phyloP scores from a whole-genome alignment of 2,113 vertebrate species.

The Rhabdomys dilectus region DNA sequence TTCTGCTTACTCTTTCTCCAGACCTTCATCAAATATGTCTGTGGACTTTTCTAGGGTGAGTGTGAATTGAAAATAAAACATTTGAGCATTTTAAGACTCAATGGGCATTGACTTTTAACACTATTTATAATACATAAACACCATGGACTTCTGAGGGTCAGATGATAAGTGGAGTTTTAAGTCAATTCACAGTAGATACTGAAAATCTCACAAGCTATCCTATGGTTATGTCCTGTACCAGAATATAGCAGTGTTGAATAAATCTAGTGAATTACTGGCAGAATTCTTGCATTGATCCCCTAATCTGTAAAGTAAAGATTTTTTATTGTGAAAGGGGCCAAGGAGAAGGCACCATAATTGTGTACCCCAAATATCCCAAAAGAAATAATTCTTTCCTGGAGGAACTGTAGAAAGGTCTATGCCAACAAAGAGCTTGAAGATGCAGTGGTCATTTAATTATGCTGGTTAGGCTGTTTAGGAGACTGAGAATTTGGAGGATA shows the following conservation, averaged over 20 bases:
- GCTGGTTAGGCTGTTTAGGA: not conserved
- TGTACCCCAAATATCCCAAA: not conserved
- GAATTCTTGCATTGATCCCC: not conserved
- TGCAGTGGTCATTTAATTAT: not conserved
- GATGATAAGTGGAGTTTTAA: not conserved
- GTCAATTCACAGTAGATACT: not conserved
- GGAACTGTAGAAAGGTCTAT: no score
- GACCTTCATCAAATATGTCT: not conserved
- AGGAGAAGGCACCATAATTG: not conserved
- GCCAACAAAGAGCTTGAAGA: not conserved
- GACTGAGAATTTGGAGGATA: constrained; percentile 9
- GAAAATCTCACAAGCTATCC: not conserved
- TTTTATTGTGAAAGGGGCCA: no score
- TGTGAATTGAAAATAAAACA: not conserved
- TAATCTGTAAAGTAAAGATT: not conserved
- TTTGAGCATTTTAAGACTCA: not conserved
- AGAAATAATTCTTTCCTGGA: not conserved
- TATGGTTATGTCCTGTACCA: not conserved
- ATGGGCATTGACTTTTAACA: not conserved
- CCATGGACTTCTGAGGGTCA: not conserved
- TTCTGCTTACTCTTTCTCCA: not conserved
- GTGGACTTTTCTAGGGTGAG: not conserved
- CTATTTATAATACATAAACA: not conserved
- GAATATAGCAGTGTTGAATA: not conserved
- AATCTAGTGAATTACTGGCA: not conserved